Conservation (phyloP, 2,113 vertebrate species). For the Hippolais icterina region DNA sequence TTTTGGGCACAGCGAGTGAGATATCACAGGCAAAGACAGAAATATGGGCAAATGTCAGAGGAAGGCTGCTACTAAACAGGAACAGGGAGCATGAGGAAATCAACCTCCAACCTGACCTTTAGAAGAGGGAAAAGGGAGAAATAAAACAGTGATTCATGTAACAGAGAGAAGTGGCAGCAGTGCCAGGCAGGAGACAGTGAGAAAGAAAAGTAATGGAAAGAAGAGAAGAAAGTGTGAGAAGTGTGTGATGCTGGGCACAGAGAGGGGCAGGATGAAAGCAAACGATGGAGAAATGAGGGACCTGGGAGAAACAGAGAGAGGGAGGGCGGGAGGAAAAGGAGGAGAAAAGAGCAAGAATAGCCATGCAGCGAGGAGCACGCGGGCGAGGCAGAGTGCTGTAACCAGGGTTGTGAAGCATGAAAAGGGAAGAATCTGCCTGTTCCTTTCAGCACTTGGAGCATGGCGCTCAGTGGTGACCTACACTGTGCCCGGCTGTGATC, state of each 20-base stretch:
- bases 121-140: neutral
- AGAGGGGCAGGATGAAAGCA: neutral
- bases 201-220: neutral
- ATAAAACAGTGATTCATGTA: neutral
- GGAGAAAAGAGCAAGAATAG: constrained; percentile 58
- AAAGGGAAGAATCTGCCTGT: constrained; percentile 85
- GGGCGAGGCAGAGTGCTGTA: constrained; percentile 72
- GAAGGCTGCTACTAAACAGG: neutral
- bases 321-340: neutral
- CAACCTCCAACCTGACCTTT: neutral
- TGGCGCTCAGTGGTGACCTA: constrained; percentile 92
- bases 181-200: neutral
- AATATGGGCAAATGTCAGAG: neutral
- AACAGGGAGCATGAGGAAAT: neutral
- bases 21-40: neutral
- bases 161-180: neutral
- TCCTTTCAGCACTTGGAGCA: constrained; percentile 78
- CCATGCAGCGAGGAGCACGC: constrained; percentile 26
- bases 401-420: constrained; percentile 82
- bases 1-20: neutral
- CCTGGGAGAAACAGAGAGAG: neutral
- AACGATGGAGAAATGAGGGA: neutral
- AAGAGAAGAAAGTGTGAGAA: neutral
- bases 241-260: neutral
- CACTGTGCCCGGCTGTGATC: constrained; percentile 93